Evolutionary conservation across 1,140 invertebrate species (phyloP).

Genomic region (Odontomachus brunneus): DNA sequence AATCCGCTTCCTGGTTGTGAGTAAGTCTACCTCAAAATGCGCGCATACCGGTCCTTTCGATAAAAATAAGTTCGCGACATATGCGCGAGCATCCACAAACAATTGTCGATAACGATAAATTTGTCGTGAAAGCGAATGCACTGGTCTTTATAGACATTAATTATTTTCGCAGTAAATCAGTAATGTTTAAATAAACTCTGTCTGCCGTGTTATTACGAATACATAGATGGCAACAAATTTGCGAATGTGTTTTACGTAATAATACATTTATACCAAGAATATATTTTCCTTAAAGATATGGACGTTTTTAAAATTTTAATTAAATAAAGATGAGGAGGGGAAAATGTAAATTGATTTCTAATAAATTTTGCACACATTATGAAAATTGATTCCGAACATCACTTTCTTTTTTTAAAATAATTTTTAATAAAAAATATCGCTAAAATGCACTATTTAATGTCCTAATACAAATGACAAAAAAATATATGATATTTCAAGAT

Average conservation of each 20-base stretch:
- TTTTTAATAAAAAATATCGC: no score
- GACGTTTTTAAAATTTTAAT: background rate
- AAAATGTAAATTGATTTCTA: no score
- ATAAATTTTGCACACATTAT: no score
- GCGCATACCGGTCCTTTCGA: background rate
- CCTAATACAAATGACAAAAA: no score
- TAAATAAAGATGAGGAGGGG: no score
- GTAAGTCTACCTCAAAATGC: conserved; percentile 23
- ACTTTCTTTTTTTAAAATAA: no score
- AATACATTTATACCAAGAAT: background rate
- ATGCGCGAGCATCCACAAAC: background rate
- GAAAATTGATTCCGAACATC: no score
- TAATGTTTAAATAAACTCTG: background rate
- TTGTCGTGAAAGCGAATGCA: background rate
- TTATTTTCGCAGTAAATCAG: background rate
- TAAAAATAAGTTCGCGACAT: conserved; percentile 2
- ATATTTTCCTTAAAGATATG: background rate
- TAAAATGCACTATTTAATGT: no score
- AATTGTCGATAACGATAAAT: conserved; percentile 10
- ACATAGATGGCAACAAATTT: background rate
- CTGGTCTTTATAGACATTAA: conserved; percentile 4
- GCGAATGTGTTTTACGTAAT: background rate
- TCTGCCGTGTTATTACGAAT: background rate
- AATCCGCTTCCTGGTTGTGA: conserved; percentile 43
- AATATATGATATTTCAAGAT: no score